Percentiles rank a stretch among this genome's conserved stretches.
Evolutionary conservation across 2,888 invertebrate species (phyloP).

Genomic region (Meteorus cinctellus): DNA sequence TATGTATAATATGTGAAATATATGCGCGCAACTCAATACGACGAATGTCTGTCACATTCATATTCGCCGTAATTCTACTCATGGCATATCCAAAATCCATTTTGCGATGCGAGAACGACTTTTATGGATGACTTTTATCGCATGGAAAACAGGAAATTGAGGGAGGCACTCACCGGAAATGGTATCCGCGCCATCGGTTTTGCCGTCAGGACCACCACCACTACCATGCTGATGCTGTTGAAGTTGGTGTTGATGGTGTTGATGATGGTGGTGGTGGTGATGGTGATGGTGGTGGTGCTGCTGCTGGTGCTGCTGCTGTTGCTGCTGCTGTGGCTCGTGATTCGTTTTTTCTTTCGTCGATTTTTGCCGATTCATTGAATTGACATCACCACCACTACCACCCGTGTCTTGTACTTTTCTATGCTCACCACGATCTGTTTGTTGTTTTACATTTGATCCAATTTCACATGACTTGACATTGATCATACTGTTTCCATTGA

Average conservation of each 20-base stretch:
- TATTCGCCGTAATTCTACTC: conserved; percentile 24
- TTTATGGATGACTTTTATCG: conserved; percentile 35
- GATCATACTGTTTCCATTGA: conserved; percentile 58
- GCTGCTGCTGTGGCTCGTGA: conserved; percentile 46
- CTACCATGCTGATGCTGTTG: conserved; percentile 14
- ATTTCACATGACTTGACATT: conserved; percentile 56
- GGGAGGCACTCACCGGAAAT: conserved; percentile 63
- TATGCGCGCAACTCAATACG: not conserved
- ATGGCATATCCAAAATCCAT: conserved; percentile 26
- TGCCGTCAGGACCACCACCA: conserved; percentile 46
- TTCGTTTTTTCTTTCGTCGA: conserved; percentile 49
- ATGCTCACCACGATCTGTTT: conserved; percentile 53
- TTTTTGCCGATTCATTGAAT: conserved; percentile 51
- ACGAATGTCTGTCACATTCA: conserved; percentile 19
- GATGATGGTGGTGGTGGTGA: conserved; percentile 44
- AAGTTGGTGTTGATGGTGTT: conserved; percentile 47
- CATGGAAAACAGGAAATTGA: conserved; percentile 37
- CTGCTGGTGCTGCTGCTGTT: conserved; percentile 10
- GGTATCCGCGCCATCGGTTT: conserved; percentile 60
- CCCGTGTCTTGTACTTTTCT: conserved; percentile 56
- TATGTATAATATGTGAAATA: conserved; percentile 7
- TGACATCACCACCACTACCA: conserved; percentile 53
- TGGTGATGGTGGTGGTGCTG: conserved; percentile 4
- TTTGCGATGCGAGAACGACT: conserved; percentile 27
- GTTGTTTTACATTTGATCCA: conserved; percentile 51